These are phyloP conservation scores for Artibeus jamaicensis DNA, from an alignment of 2,797 vertebrate species.

Conservation along the genomic window DNA sequence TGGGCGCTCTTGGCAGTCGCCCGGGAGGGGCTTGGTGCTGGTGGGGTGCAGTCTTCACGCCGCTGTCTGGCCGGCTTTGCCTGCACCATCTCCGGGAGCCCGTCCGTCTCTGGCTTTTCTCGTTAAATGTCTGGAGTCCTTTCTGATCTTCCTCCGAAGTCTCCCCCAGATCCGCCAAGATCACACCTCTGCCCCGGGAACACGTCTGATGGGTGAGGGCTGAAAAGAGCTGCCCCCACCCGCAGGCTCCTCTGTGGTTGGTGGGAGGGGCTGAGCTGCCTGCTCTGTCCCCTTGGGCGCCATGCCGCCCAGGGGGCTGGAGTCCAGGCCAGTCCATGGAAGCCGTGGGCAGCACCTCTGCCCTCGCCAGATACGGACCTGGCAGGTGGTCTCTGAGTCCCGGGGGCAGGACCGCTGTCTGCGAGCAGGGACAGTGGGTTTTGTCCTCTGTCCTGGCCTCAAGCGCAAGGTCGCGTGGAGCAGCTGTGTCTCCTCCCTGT, in stretches of 20 bases:
- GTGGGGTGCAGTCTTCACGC: not conserved
- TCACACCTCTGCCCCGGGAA: accelerated
- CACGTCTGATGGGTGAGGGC: not conserved
- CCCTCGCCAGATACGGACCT: accelerated
- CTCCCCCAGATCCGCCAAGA: no score
- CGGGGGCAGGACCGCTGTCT: not conserved
- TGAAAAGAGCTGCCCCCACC: no score
- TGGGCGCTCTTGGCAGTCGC: not conserved
- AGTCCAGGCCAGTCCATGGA: not conserved
- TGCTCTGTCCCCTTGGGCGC: not conserved
- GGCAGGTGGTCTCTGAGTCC: not conserved
- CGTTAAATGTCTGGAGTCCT: not conserved
- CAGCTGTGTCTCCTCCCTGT: not conserved
- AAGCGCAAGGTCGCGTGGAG: not conserved
- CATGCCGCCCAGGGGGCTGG: no score
- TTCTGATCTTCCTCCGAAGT: not conserved
- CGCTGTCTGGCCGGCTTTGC: not conserved
- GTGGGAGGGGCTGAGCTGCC: not conserved
- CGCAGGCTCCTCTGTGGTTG: not conserved
- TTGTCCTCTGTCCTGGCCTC: not conserved
- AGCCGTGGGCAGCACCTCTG: accelerated
- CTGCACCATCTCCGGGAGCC: not conserved
- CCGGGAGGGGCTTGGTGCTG: no score
- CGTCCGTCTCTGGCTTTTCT: not conserved
- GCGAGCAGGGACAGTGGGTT: not conserved